Evolutionary conservation across 2,113 vertebrate species (phyloP), one percentile per base, ranked within the genome.

Genomic region (Camelus bactrianus): DNA sequence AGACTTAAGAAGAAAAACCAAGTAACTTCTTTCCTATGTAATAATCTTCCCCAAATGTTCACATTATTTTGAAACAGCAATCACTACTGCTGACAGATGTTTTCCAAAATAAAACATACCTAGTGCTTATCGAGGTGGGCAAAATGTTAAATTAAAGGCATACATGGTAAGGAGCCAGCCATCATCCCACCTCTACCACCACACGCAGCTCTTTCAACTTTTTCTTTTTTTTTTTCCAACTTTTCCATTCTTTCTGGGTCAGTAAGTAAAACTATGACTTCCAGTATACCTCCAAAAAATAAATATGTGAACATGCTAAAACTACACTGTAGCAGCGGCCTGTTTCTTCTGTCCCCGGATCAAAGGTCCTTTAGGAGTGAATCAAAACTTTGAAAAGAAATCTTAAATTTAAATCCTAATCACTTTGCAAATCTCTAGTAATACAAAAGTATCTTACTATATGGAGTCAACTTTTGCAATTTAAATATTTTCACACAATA

Each of bases 21-120:
- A 73, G 35, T 26, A 67, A 76, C 9, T 6, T 81, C 85, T 79
- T 75, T 6, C 64, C 48, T 91, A 73, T 50, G 10, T 17, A 81
- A 81, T 0, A 58, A 13, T 52, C 60, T 65, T n/a, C 50, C 56
- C 26, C 42, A 28, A 86, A 91, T 32, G 48, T 76, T 76, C 19
- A 76, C 50, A 76, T 32, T 87, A 38, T 94, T 91, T 91, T 91
- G 22, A 94, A 81, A 88, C 4, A 82, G 38, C 32, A 58, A 69
- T 69, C 67, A 52, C 54, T 75, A 91, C 22, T 52, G 32, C 26
- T 46, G 60, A 94, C 56, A 80, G 65, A 65, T 38, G 70, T 90
- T 89, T 84, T 67, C 38, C 60, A 67, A 96, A 91, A 67, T 42
- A 26, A 81, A 81, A 75, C 22, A 82, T 46, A 46, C 6, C 58